Evolutionary conservation across 2,113 vertebrate genomes (phyloP), one percentile per base, ranked within the genome.

Genomic region (Montifringilla adamsi): DNA sequence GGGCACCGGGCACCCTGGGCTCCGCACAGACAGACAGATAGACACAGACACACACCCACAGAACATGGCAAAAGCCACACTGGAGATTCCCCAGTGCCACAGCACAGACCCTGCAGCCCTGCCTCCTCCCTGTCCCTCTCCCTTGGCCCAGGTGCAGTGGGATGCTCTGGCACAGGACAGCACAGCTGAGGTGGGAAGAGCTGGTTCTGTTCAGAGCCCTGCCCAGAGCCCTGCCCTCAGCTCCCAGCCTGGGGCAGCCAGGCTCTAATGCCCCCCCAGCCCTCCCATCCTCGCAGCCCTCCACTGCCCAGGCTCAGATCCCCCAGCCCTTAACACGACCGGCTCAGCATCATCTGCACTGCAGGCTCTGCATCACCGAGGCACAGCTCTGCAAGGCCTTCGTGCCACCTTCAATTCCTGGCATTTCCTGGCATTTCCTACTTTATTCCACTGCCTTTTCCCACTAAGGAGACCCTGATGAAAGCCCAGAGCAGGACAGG

Each of bases 71-170:
- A 3, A 33, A 39, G 27, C 16, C 15, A 1, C 0, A 0, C 59
- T 3, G 39, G 20, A 3, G 1, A 1, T 2, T 15, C 27, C 43
- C 79, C 33, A 2, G 1, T 23, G 18, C 74, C 73, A 2, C 39
- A 24, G 64, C 69, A 50, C 0, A 11, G 23, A 28, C 44, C 33
- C 23, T 5, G 0, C 18, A 6, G 0, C 4, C 28, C 67, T 58
- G 52, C 68, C 7, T 15, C 37, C 13, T 8, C 44, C 3, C 24
- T 33, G 2, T 18, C 7, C 16, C 52, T 8, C 10, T 50, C 33
- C 33, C 55, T 12, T 5, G 1, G 16, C 39, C 6, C 66, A 12
- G 37, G 37, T 9, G 37, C 37, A 37, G 37, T 37, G 37, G 37
- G 37, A 37, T 37, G 37, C 37, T 37, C 37, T 37, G 37, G 37